Percentiles rank a stretch among this genome's conserved stretches.
Conservation (phyloP, 2,888 invertebrate genomes). For the Eurytoma californica region DNA sequence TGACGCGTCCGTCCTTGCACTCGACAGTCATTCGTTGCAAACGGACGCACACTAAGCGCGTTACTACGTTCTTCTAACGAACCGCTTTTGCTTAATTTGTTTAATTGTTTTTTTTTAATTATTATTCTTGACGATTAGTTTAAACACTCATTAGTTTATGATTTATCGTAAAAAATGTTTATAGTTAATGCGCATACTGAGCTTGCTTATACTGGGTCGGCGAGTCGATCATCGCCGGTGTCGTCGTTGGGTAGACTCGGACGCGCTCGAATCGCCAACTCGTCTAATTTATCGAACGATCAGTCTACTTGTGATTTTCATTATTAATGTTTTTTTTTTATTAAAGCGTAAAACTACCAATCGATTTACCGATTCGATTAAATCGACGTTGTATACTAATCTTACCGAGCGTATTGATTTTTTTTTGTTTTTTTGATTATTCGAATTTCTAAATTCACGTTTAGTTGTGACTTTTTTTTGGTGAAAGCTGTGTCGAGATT, state of each 20-base stretch:
- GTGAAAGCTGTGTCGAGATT: slow-evolving; percentile 8
- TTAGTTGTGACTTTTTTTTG: slow-evolving; percentile 8
- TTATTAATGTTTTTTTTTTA: slow-evolving; percentile 16
- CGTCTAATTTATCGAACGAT: slow-evolving; percentile 56
- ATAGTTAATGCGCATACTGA: slow-evolving; percentile 33
- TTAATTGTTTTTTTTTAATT: not conserved
- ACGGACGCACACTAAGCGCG: slow-evolving; percentile 61
- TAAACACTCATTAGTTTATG: slow-evolving; percentile 46
- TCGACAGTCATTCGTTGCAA: slow-evolving; percentile 33
- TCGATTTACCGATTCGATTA: slow-evolving; percentile 57
- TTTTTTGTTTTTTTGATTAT: not conserved
- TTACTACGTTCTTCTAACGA: slow-evolving; percentile 59
- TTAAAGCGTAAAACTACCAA: slow-evolving; percentile 38
- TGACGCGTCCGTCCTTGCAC: slow-evolving; percentile 48
- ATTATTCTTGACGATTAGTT: slow-evolving; percentile 35
- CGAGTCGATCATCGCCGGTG: slow-evolving; percentile 33
- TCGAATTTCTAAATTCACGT: not conserved
- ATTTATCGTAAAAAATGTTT: slow-evolving; percentile 34
- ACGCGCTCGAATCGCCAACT: slow-evolving; percentile 40
- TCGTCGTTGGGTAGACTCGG: slow-evolving; percentile 14
- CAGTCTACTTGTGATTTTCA: slow-evolving; percentile 53
- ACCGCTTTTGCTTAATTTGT: slow-evolving; percentile 30
- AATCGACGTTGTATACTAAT: slow-evolving; percentile 44
- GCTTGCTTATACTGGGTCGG: slow-evolving; percentile 22
- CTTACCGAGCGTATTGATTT: slow-evolving; percentile 20